These are phyloP conservation scores for Calephelis virginiensis DNA, from an alignment of 1,140 invertebrate genomes.

Conservation along the genomic window DNA sequence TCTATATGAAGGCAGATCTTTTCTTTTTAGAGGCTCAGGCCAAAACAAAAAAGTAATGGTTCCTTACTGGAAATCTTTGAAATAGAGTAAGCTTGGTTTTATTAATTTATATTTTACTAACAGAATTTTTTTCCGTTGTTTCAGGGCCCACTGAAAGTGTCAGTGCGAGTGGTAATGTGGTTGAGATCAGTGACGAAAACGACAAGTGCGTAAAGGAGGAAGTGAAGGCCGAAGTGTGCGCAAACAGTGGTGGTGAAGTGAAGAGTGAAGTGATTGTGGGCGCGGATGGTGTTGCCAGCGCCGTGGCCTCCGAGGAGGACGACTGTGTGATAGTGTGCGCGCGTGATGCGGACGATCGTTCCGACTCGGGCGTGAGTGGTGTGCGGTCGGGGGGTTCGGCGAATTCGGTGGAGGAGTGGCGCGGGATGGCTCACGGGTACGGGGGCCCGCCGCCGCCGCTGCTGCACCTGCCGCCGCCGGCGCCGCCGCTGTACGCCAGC, in stretches of 20 bases:
- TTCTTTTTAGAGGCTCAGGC: background rate
- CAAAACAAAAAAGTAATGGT: background rate
- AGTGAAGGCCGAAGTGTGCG: slow-evolving; percentile 46
- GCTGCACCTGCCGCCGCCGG: slow-evolving; percentile 69
- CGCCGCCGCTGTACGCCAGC: slow-evolving; percentile 63
- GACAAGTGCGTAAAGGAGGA: slow-evolving; percentile 65
- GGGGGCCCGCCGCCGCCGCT: slow-evolving; percentile 59
- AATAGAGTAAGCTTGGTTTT: background rate
- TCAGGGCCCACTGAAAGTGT: slow-evolving; percentile 62
- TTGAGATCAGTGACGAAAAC: slow-evolving; percentile 60
- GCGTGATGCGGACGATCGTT: slow-evolving; percentile 77
- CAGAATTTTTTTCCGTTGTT: slow-evolving; percentile 46
- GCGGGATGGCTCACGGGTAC: slow-evolving; percentile 72
- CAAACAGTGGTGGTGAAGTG: slow-evolving; percentile 63
- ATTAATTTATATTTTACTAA: slow-evolving; percentile 1
- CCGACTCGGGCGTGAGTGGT: slow-evolving; percentile 84
- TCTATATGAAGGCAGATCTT: background rate
- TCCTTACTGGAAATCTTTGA: background rate
- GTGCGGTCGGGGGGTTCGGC: slow-evolving; percentile 81
- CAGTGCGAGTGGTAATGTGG: slow-evolving; percentile 68
- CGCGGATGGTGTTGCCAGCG: slow-evolving; percentile 72
- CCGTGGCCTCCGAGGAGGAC: slow-evolving; percentile 79
- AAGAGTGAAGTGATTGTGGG: slow-evolving; percentile 69
- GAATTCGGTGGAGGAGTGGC: slow-evolving; percentile 86
- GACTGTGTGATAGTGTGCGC: slow-evolving; percentile 79